Evolutionary conservation across 2,797 vertebrate species (phyloP).

Genomic region (Lithobates pipiens): DNA sequence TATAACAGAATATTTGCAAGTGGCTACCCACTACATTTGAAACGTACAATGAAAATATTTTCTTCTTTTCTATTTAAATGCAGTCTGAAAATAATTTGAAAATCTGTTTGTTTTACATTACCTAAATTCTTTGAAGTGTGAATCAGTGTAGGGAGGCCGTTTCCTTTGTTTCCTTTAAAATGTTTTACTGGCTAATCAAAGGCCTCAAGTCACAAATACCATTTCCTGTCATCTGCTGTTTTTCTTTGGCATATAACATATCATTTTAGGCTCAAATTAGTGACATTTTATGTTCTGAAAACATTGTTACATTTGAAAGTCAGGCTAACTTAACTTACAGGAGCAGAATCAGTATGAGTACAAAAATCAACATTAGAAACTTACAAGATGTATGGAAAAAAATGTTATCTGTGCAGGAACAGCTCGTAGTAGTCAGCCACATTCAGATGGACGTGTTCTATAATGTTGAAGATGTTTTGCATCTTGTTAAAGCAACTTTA

Average conservation of each 20-base stretch:
- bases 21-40: background rate
- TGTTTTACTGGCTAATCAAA: conserved; percentile 1
- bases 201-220: conserved; percentile 4
- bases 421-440: too few relatives aligned
- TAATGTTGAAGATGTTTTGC: too few relatives aligned
- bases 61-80: background rate
- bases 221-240: conserved; percentile 21
- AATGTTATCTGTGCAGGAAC: too few relatives aligned
- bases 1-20: background rate
- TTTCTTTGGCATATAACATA: background rate
- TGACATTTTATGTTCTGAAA: background rate
- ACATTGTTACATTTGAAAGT: too few relatives aligned
- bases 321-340: too few relatives aligned
- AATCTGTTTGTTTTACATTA: conserved; percentile 6
- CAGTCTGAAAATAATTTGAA: background rate
- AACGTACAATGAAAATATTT: background rate
- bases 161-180: conserved; percentile 44
- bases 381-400: background rate
- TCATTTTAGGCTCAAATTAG: background rate
- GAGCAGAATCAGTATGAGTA: too few relatives aligned
- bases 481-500: too few relatives aligned
- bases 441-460: too few relatives aligned
- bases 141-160: conserved; percentile 23
- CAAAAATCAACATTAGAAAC: background rate
- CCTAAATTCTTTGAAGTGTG: conserved; percentile 19